Base-by-base conservation (phyloP, 1,140 invertebrate genomes). In the Solenopsis fugax region DNA sequence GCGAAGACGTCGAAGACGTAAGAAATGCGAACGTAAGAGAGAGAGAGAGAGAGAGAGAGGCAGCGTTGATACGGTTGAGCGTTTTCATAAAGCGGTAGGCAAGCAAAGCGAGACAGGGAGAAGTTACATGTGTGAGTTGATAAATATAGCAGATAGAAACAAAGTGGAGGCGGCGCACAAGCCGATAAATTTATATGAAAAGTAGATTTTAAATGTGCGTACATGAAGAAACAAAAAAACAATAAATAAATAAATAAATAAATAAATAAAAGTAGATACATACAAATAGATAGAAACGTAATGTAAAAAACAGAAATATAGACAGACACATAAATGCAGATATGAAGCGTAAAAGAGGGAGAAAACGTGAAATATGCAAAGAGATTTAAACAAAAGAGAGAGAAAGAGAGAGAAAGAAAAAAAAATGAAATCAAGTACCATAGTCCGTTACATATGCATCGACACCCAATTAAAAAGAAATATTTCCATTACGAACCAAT, bases 401-500 rank as follows among this genome's bases (percentile, higher is more conserved):
- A 75, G 62, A 62, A 21, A 72, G 24, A 87, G 21, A 69, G n/a
- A 87, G 5, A 86, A 5, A 45, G 56, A 89, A 87, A 54, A 84
- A 56, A 89, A 67, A 88, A 60, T 84, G 86, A 87, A 89, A 93
- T 89, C 92, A 93, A 93, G 91, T 90, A 93, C 92, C 93, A 92
- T 92, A 87, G 71, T 91, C 89, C 85, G 89, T 91, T 87, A 88
- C 90, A 85, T 85, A 84, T 86, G 90, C 84, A 92, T 91, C 89
- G 89, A 91, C 91, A 92, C 93, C 92, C 92, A 93, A 92, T 92
- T 90, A 92, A 91, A 93, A 90, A 93, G 89, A 94, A 93, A 94
- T 91, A 93, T 89, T 94, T 94, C 95, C 95, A 95, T 95, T 95
- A 95, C 95, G 95, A 95, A 95, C 95, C 95, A 95, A 95, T 94